These are phyloP conservation scores for Echinarachnius parma DNA, from an alignment of 53 echinoderm and acorn worm species.

Conservation along the genomic window DNA sequence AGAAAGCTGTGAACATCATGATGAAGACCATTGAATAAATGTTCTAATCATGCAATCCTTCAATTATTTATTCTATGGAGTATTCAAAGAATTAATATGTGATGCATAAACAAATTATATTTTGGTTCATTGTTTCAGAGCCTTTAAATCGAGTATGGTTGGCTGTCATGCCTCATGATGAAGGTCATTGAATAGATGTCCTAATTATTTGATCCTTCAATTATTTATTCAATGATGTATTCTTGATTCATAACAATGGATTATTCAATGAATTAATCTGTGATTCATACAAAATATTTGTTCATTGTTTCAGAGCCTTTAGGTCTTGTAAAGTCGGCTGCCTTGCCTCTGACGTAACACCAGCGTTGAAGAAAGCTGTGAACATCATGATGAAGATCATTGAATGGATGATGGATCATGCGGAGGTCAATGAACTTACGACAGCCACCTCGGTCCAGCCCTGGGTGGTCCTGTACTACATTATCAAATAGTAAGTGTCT, in stretches of 20 bases:
- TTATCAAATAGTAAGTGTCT: constrained; percentile 77
- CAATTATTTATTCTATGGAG: no score
- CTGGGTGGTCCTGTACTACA: constrained; percentile 74
- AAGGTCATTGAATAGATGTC: no score
- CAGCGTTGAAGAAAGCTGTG: constrained; percentile 20
- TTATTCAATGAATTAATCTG: no score
- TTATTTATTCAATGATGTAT: no score
- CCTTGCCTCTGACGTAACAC: constrained; percentile 6
- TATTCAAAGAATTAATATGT: no score
- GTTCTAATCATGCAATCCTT: no score
- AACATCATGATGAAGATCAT: constrained; percentile 61
- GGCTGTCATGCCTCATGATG: constrained; percentile 4
- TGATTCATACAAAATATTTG: no score
- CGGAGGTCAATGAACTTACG: constrained; percentile 37
- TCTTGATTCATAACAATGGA: no score
- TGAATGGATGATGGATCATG: constrained; percentile 74
- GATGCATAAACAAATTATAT: no score
- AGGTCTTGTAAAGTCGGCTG: constrained; percentile 7
- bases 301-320: constrained; percentile 30
- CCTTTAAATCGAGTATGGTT: constrained; percentile 18
- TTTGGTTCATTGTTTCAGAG: no score
- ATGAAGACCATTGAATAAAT: constrained; percentile 67
- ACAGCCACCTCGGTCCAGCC: constrained; percentile 52
- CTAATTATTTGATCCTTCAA: no score
- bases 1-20: constrained; percentile 39